phyloP scores from a whole-genome alignment of 2,113 vertebrate genomes.

The Notarius lentiginosus region DNA sequence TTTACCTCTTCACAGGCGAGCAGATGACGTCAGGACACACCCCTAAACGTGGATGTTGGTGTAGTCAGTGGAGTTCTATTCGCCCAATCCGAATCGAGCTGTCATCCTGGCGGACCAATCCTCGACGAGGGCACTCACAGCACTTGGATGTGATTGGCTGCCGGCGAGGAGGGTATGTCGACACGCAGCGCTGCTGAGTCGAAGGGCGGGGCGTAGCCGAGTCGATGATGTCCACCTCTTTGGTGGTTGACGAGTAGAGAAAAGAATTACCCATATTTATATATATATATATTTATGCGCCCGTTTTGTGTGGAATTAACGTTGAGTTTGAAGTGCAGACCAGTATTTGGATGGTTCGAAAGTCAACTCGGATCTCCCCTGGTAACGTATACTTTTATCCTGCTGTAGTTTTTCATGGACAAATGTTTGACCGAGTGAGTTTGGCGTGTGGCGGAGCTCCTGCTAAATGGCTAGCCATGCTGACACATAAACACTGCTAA shows the following conservation, averaged over 20 bases:
- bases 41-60: constrained; percentile 64
- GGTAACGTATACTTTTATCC: constrained; percentile 31
- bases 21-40: constrained; percentile 75
- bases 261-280: neutral
- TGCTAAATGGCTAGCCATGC: constrained; percentile 56
- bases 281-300: neutral
- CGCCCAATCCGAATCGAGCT: constrained; percentile 57
- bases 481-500: constrained; percentile 48
- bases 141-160: constrained; percentile 65
- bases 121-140: neutral
- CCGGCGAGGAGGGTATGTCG: constrained; percentile 63
- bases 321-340: constrained; percentile 59
- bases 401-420: neutral
- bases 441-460: constrained; percentile 37
- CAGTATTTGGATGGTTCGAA: constrained; percentile 20
- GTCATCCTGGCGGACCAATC: constrained; percentile 64
- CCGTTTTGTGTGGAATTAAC: constrained; percentile 63
- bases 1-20: constrained; percentile 56
- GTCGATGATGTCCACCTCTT: constrained; percentile 68
- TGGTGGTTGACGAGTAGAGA: constrained; percentile 59
- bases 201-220: constrained; percentile 66
- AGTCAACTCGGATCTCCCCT: constrained; percentile 11
- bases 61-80: constrained; percentile 46
- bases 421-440: constrained; percentile 21
- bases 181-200: constrained; percentile 62